A percentile compares a stretch with the other conserved stretches of the same genome.
These are phyloP conservation scores for Picathartes gymnocephalus DNA, from an alignment of 2,113 vertebrate genomes.

Conservation along the genomic window DNA sequence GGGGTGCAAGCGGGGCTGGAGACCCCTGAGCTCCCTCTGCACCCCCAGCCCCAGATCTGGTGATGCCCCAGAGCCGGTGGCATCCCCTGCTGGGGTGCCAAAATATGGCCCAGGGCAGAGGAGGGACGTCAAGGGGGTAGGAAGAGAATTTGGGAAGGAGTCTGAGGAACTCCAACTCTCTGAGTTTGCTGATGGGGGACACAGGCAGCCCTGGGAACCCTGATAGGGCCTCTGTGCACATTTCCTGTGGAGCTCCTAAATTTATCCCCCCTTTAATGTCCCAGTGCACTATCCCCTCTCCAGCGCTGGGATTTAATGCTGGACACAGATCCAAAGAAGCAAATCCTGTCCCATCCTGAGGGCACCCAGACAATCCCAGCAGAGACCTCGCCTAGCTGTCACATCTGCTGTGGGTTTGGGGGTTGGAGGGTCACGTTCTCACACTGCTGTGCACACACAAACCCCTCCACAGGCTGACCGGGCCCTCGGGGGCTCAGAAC, in stretches of 20 bases:
- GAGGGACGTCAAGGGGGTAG: too few relatives aligned
- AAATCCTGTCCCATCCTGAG: not conserved
- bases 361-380: not conserved
- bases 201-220: not conserved
- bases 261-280: not conserved
- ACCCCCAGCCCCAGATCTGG: too few relatives aligned
- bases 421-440: conserved; percentile 13
- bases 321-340: not conserved
- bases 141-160: not conserved
- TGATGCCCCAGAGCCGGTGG: not conserved
- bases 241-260: not conserved
- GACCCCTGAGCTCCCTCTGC: not conserved
- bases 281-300: not conserved
- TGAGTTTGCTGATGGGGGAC: not conserved
- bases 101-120: not conserved
- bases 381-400: not conserved
- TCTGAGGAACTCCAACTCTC: rapidly evolving
- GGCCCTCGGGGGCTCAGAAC: not conserved
- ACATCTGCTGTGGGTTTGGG: not conserved
- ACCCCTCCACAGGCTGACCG: not conserved
- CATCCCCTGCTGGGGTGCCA: not conserved
- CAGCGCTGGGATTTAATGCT: not conserved
- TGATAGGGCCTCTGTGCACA: not conserved
- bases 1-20: not conserved
- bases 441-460: not conserved